These are phyloP conservation scores for Euura saliciscinereae DNA, from an alignment of 1,140 invertebrate species.

Conservation along the genomic window DNA sequence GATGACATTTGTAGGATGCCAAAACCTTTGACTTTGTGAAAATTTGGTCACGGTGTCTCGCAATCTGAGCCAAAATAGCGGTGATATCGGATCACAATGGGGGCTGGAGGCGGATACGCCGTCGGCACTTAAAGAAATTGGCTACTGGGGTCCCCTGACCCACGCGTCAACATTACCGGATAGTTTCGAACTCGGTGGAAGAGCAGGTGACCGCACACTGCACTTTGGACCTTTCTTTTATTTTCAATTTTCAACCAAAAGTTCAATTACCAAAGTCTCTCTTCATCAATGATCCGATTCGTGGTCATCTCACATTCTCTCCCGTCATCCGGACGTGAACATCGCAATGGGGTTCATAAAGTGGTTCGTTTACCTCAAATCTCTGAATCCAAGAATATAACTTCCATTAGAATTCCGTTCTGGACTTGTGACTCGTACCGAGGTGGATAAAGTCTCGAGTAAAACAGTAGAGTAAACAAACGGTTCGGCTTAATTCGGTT, in stretches of 20 bases:
- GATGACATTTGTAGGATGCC: too few relatives aligned
- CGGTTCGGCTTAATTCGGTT: neutral
- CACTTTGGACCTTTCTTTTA: neutral
- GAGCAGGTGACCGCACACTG: slow-evolving; percentile 8
- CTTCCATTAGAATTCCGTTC: neutral
- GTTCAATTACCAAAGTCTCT: too few relatives aligned
- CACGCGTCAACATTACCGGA: slow-evolving; percentile 29
- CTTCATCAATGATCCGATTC: too few relatives aligned
- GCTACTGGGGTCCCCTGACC: slow-evolving; percentile 35
- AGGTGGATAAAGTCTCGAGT: neutral
- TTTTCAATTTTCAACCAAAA: neutral
- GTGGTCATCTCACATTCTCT: too few relatives aligned
- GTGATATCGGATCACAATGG: slow-evolving; percentile 50
- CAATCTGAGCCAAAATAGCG: slow-evolving; percentile 44
- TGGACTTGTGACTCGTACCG: neutral
- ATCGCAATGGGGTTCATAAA: too few relatives aligned
- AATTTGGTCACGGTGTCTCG: slow-evolving; percentile 22
- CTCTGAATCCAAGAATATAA: neutral
- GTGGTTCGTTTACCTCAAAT: neutral
- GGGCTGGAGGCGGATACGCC: slow-evolving; percentile 36
- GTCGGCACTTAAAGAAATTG: slow-evolving; percentile 54
- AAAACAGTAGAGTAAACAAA: neutral
- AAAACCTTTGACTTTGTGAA: slow-evolving; percentile 5
- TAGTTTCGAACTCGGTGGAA: slow-evolving; percentile 41
- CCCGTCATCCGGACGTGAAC: too few relatives aligned